Base-by-base conservation (phyloP, 2,888 invertebrate genomes). In the Ethmia dodecea region DNA sequence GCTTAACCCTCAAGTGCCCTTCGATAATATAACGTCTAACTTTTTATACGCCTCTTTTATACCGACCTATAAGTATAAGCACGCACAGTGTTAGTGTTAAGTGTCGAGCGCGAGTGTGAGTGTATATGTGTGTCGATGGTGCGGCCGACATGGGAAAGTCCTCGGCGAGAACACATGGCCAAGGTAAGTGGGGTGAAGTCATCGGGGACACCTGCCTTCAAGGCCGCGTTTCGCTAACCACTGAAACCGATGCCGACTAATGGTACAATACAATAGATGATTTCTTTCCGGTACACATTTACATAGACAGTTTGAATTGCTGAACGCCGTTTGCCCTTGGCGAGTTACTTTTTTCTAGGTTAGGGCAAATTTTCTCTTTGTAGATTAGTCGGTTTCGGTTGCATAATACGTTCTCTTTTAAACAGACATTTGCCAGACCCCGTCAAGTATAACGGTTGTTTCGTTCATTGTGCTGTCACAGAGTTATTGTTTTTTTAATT, bases 111-210 rank as follows among this genome's bases (percentile, higher is more conserved):
- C 68, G 68, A 60, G 78, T 65, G 75, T 70, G 71, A 60, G 73
- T 69, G 67, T 78, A 60, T 70, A 72, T 70, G 79, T 74, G 81
- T 73, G 80, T 80, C 70, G 75, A 84, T 84, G 84, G 81, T 84
- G 80, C 80, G 84, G 77, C 76, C 86, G 86, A 78, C 86, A 87
- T 87, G 86, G 86, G 87, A 86, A 87, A 87, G 74, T 86, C 86
- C 81, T 87, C 87, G 78, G 84, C 81, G 67, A 86, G 83, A 84
- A 84, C 86, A 86, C 84, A 87, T 79, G 86, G 86, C 69, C 86
- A 86, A 86, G 86, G 87, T 86, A 63, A 86, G 86, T 78, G 55
- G 37, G 39, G 37, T 42, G 33, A 37, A 25, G 10, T n/a, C 45
- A 35, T 45, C 29, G 49, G 51, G 50, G 55, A 57, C 73, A 71